These are phyloP conservation scores for Takifugu bimaculatus DNA, from an alignment of 2,113 vertebrate species.

Conservation along the genomic window DNA sequence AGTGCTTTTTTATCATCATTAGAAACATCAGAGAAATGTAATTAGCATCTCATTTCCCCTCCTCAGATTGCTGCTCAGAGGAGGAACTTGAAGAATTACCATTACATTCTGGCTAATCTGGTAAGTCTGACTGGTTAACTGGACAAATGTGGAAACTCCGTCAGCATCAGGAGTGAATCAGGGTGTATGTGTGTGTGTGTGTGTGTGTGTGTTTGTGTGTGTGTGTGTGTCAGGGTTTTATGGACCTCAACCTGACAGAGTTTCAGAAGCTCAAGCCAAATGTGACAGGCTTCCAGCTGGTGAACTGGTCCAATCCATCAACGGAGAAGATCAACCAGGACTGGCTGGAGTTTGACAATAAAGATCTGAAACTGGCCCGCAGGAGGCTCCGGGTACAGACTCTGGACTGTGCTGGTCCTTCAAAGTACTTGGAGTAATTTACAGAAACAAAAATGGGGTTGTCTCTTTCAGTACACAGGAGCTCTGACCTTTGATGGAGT, in stretches of 20 bases:
- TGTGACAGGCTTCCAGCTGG: conserved; percentile 92
- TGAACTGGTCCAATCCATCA: conserved; percentile 82
- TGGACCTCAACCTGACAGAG: conserved; percentile 91
- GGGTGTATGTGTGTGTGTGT: not conserved
- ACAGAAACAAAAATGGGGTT: not conserved
- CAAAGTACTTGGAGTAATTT: not conserved
- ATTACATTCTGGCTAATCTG: conserved; percentile 93
- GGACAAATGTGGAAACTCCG: not conserved
- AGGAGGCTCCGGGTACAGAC: conserved; percentile 82
- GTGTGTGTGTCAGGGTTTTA: conserved; percentile 79
- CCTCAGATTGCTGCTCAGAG: conserved; percentile 86
- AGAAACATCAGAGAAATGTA: conserved; percentile 38
- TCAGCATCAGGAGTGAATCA: not conserved
- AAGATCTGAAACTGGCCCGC: conserved; percentile 87
- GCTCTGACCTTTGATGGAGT: conserved; percentile 94
- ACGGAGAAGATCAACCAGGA: conserved; percentile 86
- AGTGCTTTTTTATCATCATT: conserved; percentile 40
- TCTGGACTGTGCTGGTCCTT: not conserved
- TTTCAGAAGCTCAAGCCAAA: conserved; percentile 89
- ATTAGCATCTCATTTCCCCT: conserved; percentile 25
- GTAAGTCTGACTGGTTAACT: conserved; percentile 71
- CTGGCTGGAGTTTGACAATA: conserved; percentile 88
- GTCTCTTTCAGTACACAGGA: conserved; percentile 84
- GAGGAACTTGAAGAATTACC: conserved; percentile 92
- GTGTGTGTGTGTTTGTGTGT: conserved; percentile 5